These are phyloP conservation scores for Axis porcinus DNA, from an alignment of 2,113 vertebrate genomes.

Conservation along the genomic window DNA sequence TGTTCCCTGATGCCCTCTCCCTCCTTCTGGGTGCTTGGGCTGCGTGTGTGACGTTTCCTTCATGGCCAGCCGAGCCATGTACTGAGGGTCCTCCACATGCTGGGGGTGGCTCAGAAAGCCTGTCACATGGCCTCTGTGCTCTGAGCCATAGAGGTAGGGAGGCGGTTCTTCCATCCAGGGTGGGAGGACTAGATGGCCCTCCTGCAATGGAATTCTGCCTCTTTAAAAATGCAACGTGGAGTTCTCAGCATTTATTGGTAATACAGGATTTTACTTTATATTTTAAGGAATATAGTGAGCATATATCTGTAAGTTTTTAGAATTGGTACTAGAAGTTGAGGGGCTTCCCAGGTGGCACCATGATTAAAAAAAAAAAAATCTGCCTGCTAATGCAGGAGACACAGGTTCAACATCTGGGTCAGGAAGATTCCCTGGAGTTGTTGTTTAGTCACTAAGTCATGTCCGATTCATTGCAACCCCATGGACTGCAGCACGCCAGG, in stretches of 20 bases:
- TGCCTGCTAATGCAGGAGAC: not conserved
- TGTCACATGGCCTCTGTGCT: not conserved
- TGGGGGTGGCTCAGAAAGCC: not conserved
- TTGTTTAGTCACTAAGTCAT: not conserved
- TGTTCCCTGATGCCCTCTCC: not conserved
- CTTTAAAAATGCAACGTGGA: not conserved
- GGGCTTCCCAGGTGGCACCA: not conserved
- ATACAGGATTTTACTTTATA: not conserved
- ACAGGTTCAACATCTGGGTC: not conserved
- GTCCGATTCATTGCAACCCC: rapidly evolving
- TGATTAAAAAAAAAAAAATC: not conserved
- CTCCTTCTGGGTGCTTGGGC: not conserved
- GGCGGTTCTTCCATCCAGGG: not conserved
- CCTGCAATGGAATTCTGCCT: not conserved
- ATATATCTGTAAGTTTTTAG: not conserved
- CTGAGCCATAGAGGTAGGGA: not conserved
- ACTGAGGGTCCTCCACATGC: not conserved
- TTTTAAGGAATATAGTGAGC: not conserved
- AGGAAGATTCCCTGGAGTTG: not conserved
- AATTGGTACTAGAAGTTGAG: not conserved
- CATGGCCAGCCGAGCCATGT: not conserved
- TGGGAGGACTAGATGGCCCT: not conserved
- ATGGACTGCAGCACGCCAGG: not conserved
- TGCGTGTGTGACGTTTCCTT: not conserved
- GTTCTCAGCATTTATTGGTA: not conserved